Percentiles rank a stretch among this genome's conserved stretches.
phyloP scores from a whole-genome alignment of 1,140 invertebrate genomes.

The Scaptodrosophila lebanonensis region DNA sequence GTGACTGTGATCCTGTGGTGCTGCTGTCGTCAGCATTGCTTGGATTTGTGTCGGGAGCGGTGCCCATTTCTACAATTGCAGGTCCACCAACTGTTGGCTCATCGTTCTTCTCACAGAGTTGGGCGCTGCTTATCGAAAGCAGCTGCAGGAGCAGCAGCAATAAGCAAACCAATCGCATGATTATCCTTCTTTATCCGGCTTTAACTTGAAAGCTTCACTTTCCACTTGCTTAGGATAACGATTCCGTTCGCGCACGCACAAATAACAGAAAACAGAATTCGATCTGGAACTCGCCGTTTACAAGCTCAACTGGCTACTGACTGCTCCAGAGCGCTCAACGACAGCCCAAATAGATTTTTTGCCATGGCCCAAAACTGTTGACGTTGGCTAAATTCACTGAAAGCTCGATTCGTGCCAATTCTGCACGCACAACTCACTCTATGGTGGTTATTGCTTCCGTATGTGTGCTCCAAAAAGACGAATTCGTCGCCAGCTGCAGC shows the following conservation, averaged over 20 bases:
- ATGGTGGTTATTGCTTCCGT: constrained; percentile 30
- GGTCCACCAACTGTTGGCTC: neutral
- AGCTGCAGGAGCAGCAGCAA: constrained; percentile 45
- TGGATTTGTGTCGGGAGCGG: neutral
- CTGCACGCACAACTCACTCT: constrained; percentile 42
- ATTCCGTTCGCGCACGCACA: neutral
- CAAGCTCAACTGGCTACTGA: constrained; percentile 51
- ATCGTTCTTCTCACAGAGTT: constrained; percentile 25
- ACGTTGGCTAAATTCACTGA: constrained; percentile 53
- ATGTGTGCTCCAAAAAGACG: constrained; percentile 47
- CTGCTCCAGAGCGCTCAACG: constrained; percentile 17
- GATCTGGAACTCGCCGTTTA: constrained; percentile 32
- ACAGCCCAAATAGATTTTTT: constrained; percentile 68
- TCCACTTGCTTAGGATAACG: neutral
- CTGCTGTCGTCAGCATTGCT: too few species aligned
- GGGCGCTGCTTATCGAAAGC: constrained; percentile 29
- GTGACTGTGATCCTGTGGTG: too few species aligned
- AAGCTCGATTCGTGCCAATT: constrained; percentile 23
- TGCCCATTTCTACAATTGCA: neutral
- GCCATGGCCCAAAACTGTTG: constrained; percentile 31
- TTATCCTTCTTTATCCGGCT: constrained; percentile 15
- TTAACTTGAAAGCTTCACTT: neutral
- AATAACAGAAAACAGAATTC: too few species aligned
- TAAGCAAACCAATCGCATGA: constrained; percentile 42
- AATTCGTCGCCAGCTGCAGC: constrained; percentile 53